phyloP scores from a whole-genome alignment of 2,113 vertebrate species.

The Nematolebias whitei region DNA sequence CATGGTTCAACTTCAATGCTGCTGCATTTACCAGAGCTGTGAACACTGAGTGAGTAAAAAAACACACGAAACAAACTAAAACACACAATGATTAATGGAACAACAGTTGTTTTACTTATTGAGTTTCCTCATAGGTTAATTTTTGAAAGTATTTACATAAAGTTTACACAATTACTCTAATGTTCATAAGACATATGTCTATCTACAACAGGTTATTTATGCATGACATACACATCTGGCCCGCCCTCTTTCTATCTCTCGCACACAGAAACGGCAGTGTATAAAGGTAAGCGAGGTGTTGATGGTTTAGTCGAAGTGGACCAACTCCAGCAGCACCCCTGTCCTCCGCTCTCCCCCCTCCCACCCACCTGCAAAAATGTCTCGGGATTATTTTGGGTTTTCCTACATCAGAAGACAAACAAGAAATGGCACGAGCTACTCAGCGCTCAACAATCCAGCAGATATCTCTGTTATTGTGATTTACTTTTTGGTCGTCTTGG shows the following conservation, averaged over 20 bases:
- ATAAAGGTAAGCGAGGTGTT: slow-evolving; percentile 37
- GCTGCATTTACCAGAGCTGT: background rate
- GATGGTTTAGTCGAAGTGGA: slow-evolving; percentile 35
- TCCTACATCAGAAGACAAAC: slow-evolving; percentile 31
- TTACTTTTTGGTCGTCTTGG: slow-evolving; percentile 92
- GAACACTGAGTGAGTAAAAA: background rate
- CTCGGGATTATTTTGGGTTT: slow-evolving; percentile 70
- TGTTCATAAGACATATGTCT: slow-evolving; percentile 3
- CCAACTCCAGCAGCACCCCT: slow-evolving; percentile 4
- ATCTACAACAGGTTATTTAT: background rate
- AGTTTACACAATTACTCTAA: slow-evolving; percentile 25
- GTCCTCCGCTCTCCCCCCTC: background rate
- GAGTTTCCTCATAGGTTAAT: slow-evolving; percentile 52
- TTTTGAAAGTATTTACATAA: slow-evolving; percentile 49
- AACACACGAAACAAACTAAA: background rate
- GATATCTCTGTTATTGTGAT: slow-evolving; percentile 94
- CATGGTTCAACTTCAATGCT: background rate
- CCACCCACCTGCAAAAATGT: slow-evolving; percentile 57
- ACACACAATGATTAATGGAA: background rate
- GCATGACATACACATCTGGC: background rate
- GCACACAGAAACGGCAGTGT: background rate
- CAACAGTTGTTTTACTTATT: background rate
- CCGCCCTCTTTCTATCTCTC: background rate
- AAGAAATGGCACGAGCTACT: accelerated
- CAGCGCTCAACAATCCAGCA: slow-evolving; percentile 84